Evolutionary conservation across 2,797 vertebrate genomes (phyloP).

Genomic region (Ataeniobius toweri): DNA sequence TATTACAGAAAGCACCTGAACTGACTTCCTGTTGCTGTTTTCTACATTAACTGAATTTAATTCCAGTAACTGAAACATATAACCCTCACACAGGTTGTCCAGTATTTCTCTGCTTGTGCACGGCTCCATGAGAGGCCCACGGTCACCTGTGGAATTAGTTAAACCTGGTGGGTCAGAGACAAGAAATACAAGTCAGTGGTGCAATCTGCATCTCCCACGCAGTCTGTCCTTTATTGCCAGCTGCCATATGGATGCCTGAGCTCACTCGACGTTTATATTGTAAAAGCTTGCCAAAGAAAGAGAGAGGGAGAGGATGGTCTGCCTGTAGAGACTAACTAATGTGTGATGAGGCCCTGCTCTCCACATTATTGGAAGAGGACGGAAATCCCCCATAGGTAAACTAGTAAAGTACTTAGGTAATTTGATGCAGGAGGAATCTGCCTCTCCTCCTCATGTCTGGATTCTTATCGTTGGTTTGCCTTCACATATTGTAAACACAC

Average conservation of each 20-base stretch:
- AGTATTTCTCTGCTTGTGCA: conserved; percentile 16
- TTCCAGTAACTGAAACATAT: conserved; percentile 26
- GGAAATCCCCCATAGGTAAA: conserved; percentile 12
- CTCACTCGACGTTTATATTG: conserved; percentile 69
- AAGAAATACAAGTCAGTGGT: conserved; percentile 75
- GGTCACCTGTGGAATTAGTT: conserved; percentile 78
- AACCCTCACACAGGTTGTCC: conserved; percentile 28
- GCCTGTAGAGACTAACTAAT: conserved; percentile 43
- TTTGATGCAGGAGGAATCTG: conserved; percentile 25
- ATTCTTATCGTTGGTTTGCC: conserved; percentile 28
- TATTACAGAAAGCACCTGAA: not conserved
- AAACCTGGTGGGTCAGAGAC: conserved; percentile 75
- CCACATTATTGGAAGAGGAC: conserved; percentile 11
- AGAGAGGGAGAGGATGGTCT: conserved; percentile 16
- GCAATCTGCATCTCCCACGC: conserved; percentile 76
- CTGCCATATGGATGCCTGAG: conserved; percentile 68
- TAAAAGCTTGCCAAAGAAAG: conserved; percentile 36
- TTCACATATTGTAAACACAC: conserved; percentile 5
- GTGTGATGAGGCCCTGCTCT: conserved; percentile 22
- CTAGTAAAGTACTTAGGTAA: not conserved
- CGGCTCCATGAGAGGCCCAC: conserved; percentile 36
- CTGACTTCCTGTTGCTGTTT: conserved; percentile 13
- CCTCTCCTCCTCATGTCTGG: conserved; percentile 18
- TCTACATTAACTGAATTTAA: conserved; percentile 31
- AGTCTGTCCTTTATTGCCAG: conserved; percentile 67